Evolutionary conservation across 2,113 vertebrate genomes (phyloP).

Genomic region (Mesembrinibis cayennensis): DNA sequence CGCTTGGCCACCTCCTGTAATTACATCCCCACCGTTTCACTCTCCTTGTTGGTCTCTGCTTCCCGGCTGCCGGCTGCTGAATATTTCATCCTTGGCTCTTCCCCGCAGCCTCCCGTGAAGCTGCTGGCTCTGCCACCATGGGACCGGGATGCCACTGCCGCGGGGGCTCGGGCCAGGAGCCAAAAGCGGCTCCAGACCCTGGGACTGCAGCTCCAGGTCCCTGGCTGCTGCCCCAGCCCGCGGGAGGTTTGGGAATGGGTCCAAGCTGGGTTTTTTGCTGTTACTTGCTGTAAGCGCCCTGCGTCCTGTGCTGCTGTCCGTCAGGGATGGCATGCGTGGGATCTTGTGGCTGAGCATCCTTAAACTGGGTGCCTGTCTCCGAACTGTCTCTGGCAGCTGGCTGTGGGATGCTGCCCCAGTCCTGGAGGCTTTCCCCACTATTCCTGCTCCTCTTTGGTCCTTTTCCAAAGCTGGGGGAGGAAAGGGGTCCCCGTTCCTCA

Average conservation of each 20-base stretch:
- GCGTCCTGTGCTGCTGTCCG: fast-evolving
- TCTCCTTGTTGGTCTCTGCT: background rate
- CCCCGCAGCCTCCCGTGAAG: background rate
- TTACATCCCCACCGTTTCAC: constrained; percentile 4
- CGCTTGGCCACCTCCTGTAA: constrained; percentile 1
- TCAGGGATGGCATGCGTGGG: fast-evolving
- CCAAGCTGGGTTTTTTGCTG: background rate
- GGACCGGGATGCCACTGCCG: fast-evolving
- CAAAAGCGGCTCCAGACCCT: background rate
- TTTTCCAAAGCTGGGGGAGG: background rate
- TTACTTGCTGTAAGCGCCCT: background rate
- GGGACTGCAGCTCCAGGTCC: background rate
- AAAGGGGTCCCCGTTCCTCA: background rate
- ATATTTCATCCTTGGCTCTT: constrained; percentile 33
- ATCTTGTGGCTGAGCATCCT: background rate
- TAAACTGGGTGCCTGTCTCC: fast-evolving
- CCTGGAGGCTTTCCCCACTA: background rate
- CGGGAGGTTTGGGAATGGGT: background rate
- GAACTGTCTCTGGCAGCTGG: background rate
- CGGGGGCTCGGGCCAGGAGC: fast-evolving
- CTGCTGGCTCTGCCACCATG: background rate
- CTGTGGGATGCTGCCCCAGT: background rate
- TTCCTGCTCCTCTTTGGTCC: background rate
- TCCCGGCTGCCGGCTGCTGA: constrained; percentile 1
- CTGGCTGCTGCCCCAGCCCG: background rate